These are phyloP conservation scores for Acanthurus leucopareius DNA, from an alignment of 2,797 vertebrate genomes.

Conservation along the genomic window DNA sequence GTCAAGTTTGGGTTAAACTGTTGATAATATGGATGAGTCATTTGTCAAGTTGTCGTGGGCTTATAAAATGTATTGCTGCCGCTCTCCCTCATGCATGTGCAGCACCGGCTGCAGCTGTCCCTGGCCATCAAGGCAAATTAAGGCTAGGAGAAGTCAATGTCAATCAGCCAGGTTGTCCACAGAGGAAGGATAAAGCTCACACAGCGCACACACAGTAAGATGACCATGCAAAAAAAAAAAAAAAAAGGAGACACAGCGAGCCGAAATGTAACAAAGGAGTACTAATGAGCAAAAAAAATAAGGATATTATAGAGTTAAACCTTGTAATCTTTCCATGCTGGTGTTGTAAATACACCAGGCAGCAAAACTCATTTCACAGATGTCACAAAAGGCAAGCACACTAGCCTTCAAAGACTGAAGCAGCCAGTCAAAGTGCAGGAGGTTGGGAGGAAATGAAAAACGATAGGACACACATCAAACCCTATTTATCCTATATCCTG, in stretches of 20 bases:
- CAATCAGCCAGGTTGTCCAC: slow-evolving; percentile 37
- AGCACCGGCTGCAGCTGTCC: slow-evolving; percentile 7
- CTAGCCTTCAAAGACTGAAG: background rate
- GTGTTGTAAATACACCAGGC: background rate
- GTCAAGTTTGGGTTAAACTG: slow-evolving; percentile 38
- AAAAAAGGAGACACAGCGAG: background rate
- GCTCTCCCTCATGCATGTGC: slow-evolving; percentile 18
- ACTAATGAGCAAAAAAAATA: background rate
- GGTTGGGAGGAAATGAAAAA: background rate
- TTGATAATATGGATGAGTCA: slow-evolving; percentile 34
- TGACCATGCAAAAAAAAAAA: background rate
- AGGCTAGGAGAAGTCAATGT: slow-evolving; percentile 31
- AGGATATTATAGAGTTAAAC: background rate
- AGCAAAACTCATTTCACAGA: background rate
- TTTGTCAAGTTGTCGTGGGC: slow-evolving; percentile 29
- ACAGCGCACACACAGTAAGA: background rate
- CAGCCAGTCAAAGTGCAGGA: slow-evolving; percentile 6
- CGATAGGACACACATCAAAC: slow-evolving; percentile 7
- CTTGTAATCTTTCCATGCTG: background rate
- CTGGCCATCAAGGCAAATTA: slow-evolving; percentile 43
- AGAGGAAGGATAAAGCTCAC: background rate
- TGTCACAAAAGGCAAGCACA: background rate
- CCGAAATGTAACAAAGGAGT: background rate
- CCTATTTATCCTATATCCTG: background rate
- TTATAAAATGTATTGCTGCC: background rate